These are phyloP conservation scores for Luehdorfia chinensis DNA, from an alignment of 1,140 invertebrate species.

Conservation along the genomic window DNA sequence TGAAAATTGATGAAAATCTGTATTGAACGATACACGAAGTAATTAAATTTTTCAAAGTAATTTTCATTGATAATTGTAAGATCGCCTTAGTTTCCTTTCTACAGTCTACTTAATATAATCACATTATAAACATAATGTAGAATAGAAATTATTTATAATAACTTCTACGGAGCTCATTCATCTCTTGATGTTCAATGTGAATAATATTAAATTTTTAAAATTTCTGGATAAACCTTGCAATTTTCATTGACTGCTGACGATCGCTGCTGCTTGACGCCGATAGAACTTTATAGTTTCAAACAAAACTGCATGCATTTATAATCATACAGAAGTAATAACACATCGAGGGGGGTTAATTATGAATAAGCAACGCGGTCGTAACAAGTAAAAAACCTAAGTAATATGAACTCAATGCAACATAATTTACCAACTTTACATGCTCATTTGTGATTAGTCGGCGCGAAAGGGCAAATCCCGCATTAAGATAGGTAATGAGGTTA, in stretches of 20 bases:
- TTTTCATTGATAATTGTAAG: too few species aligned
- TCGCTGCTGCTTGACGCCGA: too few species aligned
- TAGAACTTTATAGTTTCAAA: too few species aligned
- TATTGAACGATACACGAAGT: constrained; percentile 17
- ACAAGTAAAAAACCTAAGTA: constrained; percentile 69
- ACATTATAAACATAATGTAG: too few species aligned
- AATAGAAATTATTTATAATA: too few species aligned
- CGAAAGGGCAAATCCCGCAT: constrained; percentile 77
- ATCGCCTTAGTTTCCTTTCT: too few species aligned
- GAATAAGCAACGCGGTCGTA: constrained; percentile 67
- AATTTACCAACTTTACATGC: constrained; percentile 76
- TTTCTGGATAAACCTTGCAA: too few species aligned
- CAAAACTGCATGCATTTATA: constrained; percentile 53
- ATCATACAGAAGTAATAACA: constrained; percentile 72
- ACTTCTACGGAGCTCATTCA: too few species aligned
- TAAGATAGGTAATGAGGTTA: constrained; percentile 78
- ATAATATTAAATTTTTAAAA: too few species aligned
- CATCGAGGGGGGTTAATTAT: constrained; percentile 73
- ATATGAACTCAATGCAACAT: constrained; percentile 72
- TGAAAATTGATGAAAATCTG: constrained; percentile 38
- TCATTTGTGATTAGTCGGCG: constrained; percentile 76
- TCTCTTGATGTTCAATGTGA: too few species aligned
- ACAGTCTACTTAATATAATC: too few species aligned
- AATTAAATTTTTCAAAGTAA: constrained; percentile 9
- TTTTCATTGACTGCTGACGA: too few species aligned